Base-by-base conservation (phyloP, 1,140 invertebrate genomes). In the Drosophila saltans region DNA sequence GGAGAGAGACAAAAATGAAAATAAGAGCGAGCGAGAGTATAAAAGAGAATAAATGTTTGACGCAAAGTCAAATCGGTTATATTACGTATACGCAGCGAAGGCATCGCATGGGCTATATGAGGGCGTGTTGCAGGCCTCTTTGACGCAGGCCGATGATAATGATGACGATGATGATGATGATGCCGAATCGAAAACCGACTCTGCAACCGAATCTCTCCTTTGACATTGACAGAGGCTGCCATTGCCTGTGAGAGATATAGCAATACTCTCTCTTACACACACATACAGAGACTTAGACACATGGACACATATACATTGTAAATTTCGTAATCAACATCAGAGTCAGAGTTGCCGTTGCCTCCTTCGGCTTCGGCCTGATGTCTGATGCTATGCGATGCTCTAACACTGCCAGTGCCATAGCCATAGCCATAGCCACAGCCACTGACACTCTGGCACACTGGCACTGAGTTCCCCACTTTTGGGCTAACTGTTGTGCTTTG, bases 241-340 rank as follows among this genome's bases (percentile, higher is more conserved):
- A 59, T 62, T 69, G 61, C 61, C 61, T 55, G 63, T 55, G 6
- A 26, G 39, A 52, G 7, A 10, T 3, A 52, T 3, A 52, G 21
- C 2, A 10, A 52, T 3, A 52, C 21, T 43, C n/a, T 43, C 41
- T 16, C n/a, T 48, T 7, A 26, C 45, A 16, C 45, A 72, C 30
- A 69, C 24, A 43, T 10, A 21, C 41, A 28, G 16, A 16, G 16
- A 16, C 16, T 16, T 16, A 16, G 16, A 16, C 16, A 16, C 16
- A 16, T 16, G 16, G 16, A 16, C 65, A 24, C 9, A 58, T 41
- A 26, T 62, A 60, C n/a, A 39, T n/a, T 79, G 59, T 79, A 79
- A 79, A 81, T 81, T 81, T 81, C 79, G 77, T 81, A 81, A 81
- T 76, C 78, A 78, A 69, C 76, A 64, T 69, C 68, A 40, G 40